Evolutionary conservation across 2,113 vertebrate species (phyloP).

Genomic region (Rhinogobius similis): DNA sequence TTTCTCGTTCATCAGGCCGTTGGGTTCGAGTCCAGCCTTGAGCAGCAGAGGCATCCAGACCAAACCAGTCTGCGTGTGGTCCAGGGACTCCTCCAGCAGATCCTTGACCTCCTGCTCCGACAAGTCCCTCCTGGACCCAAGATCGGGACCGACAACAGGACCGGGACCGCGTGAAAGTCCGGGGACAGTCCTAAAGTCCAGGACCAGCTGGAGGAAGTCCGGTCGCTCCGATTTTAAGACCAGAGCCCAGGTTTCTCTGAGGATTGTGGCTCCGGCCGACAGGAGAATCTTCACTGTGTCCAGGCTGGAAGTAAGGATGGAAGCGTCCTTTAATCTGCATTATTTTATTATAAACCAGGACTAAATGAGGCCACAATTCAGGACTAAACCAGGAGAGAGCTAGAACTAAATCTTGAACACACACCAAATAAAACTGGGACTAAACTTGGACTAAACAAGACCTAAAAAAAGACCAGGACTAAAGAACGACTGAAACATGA

Average conservation of each 20-base stretch:
- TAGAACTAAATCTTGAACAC: too few relatives aligned
- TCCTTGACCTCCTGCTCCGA: constrained; percentile 41
- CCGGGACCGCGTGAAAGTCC: background rate
- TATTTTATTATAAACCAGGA: background rate
- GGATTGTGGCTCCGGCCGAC: constrained; percentile 61
- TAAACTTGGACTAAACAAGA: too few relatives aligned
- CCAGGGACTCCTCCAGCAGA: constrained; percentile 52
- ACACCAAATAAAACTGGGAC: too few relatives aligned
- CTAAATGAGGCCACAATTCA: too few relatives aligned
- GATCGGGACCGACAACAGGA: background rate
- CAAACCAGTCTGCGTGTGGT: constrained; percentile 37
- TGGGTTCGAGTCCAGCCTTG: constrained; percentile 84
- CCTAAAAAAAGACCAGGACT: too few relatives aligned
- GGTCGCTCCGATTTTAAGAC: constrained; percentile 41
- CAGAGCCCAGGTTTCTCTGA: constrained; percentile 44
- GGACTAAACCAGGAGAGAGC: too few relatives aligned
- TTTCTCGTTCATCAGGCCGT: constrained; percentile 72
- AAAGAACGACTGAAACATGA: too few relatives aligned
- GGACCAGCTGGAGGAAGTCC: constrained; percentile 65
- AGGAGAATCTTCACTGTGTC: constrained; percentile 61
- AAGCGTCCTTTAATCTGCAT: too few relatives aligned
- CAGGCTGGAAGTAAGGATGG: constrained; percentile 29
- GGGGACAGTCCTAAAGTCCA: constrained; percentile 57
- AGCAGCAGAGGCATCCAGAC: constrained; percentile 89
- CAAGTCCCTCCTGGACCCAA: background rate